Percentiles rank a stretch among this genome's conserved stretches.
Evolutionary conservation across 1,140 invertebrate genomes (phyloP).

Genomic region (Drepana arcuata): DNA sequence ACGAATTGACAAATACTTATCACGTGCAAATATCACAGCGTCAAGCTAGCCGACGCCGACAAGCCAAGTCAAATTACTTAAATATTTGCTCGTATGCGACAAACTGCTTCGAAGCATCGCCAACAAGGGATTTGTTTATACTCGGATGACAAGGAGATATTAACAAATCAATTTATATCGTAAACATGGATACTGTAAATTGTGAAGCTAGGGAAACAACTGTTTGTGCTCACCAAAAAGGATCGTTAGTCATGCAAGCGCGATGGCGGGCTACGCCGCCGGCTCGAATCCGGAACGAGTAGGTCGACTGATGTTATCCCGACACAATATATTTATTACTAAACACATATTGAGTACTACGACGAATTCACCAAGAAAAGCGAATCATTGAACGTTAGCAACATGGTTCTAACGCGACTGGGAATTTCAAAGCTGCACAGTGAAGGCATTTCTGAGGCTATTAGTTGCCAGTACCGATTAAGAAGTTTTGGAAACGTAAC

Average conservation of each 20-base stretch:
- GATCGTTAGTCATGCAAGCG: constrained; percentile 3
- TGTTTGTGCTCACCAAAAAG: constrained; percentile 8
- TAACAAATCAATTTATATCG: constrained; percentile 9
- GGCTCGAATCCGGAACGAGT: constrained; percentile 8
- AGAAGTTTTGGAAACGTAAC: too few relatives aligned
- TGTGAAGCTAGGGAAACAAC: constrained; percentile 5
- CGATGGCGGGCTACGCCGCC: too few relatives aligned
- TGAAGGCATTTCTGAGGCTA: too few relatives aligned
- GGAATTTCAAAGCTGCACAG: too few relatives aligned
- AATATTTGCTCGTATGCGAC: constrained; percentile 16
- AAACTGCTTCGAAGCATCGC: not conserved
- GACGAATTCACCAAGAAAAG: constrained; percentile 7
- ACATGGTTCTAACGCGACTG: too few relatives aligned
- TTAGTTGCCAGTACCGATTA: too few relatives aligned
- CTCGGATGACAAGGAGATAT: constrained; percentile 1
- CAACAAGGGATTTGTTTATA: constrained; percentile 3
- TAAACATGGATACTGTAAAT: too few relatives aligned
- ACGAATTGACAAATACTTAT: too few relatives aligned
- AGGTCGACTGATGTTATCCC: constrained; percentile 6
- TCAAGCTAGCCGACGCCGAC: too few relatives aligned
- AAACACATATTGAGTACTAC: constrained; percentile 4
- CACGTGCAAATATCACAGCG: constrained; percentile 14
- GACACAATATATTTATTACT: constrained; percentile 1
- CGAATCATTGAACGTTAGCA: too few relatives aligned
- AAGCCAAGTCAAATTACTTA: too few relatives aligned